phyloP scores from a whole-genome alignment of 2,113 vertebrate genomes.

The Baryphthengus martii region DNA sequence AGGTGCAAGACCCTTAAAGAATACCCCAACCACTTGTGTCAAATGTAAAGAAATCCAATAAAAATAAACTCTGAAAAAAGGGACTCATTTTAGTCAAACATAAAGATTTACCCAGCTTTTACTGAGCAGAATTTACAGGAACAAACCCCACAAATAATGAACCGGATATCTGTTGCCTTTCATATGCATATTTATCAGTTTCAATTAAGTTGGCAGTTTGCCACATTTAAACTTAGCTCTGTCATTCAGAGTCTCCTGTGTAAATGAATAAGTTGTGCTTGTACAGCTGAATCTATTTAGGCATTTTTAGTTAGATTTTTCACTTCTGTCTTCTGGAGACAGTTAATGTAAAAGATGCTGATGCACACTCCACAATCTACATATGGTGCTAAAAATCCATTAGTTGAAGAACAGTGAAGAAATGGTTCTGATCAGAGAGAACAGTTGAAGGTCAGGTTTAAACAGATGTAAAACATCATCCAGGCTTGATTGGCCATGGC shows the following conservation, averaged over 20 bases:
- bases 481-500: neutral
- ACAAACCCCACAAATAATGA: neutral
- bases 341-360: slow-evolving; percentile 25
- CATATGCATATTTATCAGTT: slow-evolving; percentile 9
- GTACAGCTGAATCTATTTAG: slow-evolving; percentile 39
- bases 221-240: slow-evolving; percentile 24
- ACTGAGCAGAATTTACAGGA: neutral
- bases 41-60: neutral
- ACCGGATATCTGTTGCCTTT: neutral
- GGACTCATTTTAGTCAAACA: neutral
- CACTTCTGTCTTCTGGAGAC: neutral
- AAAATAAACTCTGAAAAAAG: neutral
- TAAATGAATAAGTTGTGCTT: slow-evolving; percentile 33
- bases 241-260: slow-evolving; percentile 3
- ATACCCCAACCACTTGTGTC: neutral
- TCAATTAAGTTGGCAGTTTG: neutral
- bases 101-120: neutral
- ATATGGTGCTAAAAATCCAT: slow-evolving; percentile 46
- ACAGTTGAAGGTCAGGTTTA: slow-evolving; percentile 45
- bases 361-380: neutral
- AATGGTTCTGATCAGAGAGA: slow-evolving; percentile 16
- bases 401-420: slow-evolving; percentile 20
- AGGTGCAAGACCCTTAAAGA: neutral
- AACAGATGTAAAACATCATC: neutral
- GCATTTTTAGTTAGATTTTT: neutral